Evolutionary conservation across 53 echinoderm and acorn worm genomes (phyloP).

Genomic region (Zoroaster sp.): DNA sequence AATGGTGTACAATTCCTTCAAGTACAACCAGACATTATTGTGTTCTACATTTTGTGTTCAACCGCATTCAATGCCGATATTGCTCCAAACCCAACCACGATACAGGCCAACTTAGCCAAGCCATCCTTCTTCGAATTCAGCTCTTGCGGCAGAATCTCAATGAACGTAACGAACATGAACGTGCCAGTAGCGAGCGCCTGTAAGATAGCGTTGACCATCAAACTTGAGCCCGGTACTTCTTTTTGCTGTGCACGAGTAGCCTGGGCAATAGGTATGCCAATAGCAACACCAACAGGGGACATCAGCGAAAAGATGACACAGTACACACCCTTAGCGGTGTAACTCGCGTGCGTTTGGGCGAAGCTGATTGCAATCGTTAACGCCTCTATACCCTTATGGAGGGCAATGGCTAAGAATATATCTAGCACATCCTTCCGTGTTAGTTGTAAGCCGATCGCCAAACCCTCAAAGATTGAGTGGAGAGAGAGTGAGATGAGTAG

Average conservation of each 20-base stretch:
- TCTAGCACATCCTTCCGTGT: slow-evolving; percentile 63
- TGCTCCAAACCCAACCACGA: slow-evolving; percentile 77
- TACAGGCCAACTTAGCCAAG: slow-evolving; percentile 69
- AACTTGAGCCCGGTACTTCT: slow-evolving; percentile 42
- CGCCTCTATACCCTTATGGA: slow-evolving; percentile 94
- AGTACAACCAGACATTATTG: too few relatives aligned
- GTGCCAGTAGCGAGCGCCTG: slow-evolving; percentile 96
- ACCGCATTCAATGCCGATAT: slow-evolving; percentile 64
- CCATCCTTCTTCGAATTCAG: slow-evolving; percentile 74
- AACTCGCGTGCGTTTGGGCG: slow-evolving; percentile 63
- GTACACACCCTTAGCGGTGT: slow-evolving; percentile 47
- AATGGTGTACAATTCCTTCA: too few relatives aligned
- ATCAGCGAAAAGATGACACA: slow-evolving; percentile 76
- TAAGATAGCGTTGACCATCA: slow-evolving; percentile 76
- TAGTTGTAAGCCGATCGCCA: slow-evolving; percentile 85
- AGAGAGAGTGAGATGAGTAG: slow-evolving; percentile 84
- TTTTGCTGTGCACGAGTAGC: slow-evolving; percentile 26
- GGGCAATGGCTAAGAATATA: slow-evolving; percentile 80
- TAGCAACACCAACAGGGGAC: slow-evolving; percentile 83
- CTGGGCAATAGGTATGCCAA: slow-evolving; percentile 76
- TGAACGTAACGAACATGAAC: slow-evolving; percentile 93
- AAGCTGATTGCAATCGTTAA: slow-evolving; percentile 85
- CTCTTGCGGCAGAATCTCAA: slow-evolving; percentile 88
- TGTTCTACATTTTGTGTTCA: slow-evolving; percentile 40
- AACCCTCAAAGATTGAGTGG: slow-evolving; percentile 90